A percentile compares a stretch with the other conserved stretches of the same genome.
phyloP scores from a whole-genome alignment of 2,797 vertebrate genomes.

The Danio jaintianensis region DNA sequence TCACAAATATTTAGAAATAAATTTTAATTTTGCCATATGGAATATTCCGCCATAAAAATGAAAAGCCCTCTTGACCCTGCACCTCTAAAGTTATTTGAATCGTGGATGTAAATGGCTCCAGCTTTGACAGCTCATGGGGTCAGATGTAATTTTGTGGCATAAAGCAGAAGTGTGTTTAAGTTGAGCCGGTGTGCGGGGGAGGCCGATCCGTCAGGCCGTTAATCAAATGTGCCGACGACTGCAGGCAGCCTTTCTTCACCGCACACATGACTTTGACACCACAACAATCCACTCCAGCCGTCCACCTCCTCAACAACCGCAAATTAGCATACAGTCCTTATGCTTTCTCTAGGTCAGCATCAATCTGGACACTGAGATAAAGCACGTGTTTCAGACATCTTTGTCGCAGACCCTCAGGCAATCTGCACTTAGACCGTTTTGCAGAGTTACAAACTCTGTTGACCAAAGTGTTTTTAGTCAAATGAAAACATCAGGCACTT shows the following conservation, averaged over 20 bases:
- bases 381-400: constrained; percentile 47
- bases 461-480: not conserved
- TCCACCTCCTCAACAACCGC: constrained; percentile 12
- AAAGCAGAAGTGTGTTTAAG: constrained; percentile 53
- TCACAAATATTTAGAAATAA: too few species aligned
- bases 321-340: constrained; percentile 27
- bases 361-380: constrained; percentile 7
- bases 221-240: constrained; percentile 51
- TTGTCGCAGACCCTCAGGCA: constrained; percentile 1
- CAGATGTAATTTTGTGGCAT: constrained; percentile 66
- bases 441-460: not conserved
- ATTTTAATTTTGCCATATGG: too few species aligned
- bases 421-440: not conserved
- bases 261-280: constrained; percentile 51
- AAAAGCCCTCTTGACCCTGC: constrained; percentile 22
- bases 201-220: constrained; percentile 64
- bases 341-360: constrained; percentile 18
- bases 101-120: constrained; percentile 64
- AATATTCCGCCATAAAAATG: constrained; percentile 16
- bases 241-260: constrained; percentile 41
- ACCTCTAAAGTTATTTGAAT: constrained; percentile 52
- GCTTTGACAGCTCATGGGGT: constrained; percentile 67
- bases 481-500: not conserved
- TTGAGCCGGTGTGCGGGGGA: constrained; percentile 58
- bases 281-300: constrained; percentile 39